Evolutionary conservation across 2,888 invertebrate species (phyloP), one percentile per base, ranked within the genome.

Genomic region (Epinotia brunnichana): DNA sequence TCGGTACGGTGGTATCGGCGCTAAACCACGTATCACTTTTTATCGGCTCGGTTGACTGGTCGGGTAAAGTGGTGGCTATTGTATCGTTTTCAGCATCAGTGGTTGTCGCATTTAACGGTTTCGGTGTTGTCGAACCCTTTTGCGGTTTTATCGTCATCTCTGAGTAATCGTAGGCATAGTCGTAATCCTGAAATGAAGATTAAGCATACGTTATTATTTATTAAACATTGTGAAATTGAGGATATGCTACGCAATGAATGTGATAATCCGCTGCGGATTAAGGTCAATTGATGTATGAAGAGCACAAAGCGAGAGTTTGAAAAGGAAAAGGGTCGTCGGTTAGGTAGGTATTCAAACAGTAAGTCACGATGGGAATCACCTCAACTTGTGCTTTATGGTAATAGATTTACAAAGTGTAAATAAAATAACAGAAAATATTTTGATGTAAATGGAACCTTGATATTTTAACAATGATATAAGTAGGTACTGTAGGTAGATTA

Each of bases 151-250:
- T 90, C 21, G 96, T 96, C 86, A 96, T 94, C 81, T 96, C 96
- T 4, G 95, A 92, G 80, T 96, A 96, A 84, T 96, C 96, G 83
- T 96, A 96, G 66, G 95, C 94, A 82, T 96, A 96, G 87, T 96
- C 96, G 77, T 95, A 96, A 82, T 95, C 95, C 96, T 96, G 90
- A 41, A 94, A 94, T 71, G 61, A 54, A 68, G 72, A 68, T n/a
- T 68, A 68, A 2, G 51, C 24, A 57, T 19, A 56, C 61, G 56
- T 66, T 74, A 19, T 24, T 24, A 24, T 24, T n/a, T 24, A 24
- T 35, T 35, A 35, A 70, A 35, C 7, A 19, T 59, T 64, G 39
- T 24, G 41, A 54, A 56, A n/a, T n/a, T 13, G n/a, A 53, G 24
- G 48, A 10, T 10, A 59, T 21, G 15, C 11, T 11, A 39, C 35